Conservation (phyloP, 2,113 vertebrate species). For the Ophiodon elongatus region DNA sequence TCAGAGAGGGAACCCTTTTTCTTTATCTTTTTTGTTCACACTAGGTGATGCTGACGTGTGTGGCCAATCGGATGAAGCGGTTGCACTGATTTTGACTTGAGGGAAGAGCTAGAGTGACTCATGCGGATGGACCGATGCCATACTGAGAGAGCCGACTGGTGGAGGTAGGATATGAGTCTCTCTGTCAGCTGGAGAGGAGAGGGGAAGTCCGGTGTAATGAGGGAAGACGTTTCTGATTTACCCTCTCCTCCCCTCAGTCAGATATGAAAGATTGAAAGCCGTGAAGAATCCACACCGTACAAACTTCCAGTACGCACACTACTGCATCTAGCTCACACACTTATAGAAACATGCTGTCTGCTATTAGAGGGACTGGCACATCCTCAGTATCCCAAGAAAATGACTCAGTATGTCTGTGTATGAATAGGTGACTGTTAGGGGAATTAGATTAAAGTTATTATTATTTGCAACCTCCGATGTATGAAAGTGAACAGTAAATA, state of each 20-base stretch:
- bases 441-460: neutral
- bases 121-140: slow-evolving; percentile 56
- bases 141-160: slow-evolving; percentile 43
- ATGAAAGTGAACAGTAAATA: neutral
- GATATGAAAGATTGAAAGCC: slow-evolving; percentile 47
- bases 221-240: slow-evolving; percentile 51
- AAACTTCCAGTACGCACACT: slow-evolving; percentile 8
- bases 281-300: slow-evolving; percentile 42
- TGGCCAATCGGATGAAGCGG: slow-evolving; percentile 70
- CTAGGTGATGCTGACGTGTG: slow-evolving; percentile 67
- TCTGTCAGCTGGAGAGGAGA: slow-evolving; percentile 41
- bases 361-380: neutral
- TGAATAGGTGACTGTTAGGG: neutral
- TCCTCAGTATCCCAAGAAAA: neutral
- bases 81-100: slow-evolving; percentile 63
- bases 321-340: slow-evolving; percentile 1
- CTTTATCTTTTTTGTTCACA: slow-evolving; percentile 71
- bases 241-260: slow-evolving; percentile 50
- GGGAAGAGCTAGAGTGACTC: slow-evolving; percentile 58
- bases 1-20: slow-evolving; percentile 54
- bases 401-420: neutral
- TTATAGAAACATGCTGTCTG: neutral
- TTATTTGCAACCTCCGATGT: neutral
- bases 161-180: slow-evolving; percentile 44
- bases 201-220: slow-evolving; percentile 61